phyloP scores from a whole-genome alignment of 2,797 vertebrate genomes.

The Staurois parvus region DNA sequence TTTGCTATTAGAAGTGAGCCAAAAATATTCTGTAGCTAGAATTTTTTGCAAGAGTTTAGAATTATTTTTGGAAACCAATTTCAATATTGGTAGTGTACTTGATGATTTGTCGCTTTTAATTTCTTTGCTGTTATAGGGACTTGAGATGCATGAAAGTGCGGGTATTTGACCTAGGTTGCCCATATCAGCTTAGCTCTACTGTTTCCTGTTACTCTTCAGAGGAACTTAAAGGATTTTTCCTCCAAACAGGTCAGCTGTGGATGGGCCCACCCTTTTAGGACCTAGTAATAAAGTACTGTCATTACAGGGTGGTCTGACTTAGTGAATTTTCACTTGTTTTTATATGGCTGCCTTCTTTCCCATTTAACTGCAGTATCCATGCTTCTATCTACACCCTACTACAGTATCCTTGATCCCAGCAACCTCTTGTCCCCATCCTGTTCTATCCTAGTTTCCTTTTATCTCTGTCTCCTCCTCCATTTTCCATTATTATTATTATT shows the following conservation, averaged over 20 bases:
- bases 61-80: background rate
- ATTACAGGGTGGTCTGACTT: too few relatives aligned
- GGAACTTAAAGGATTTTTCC: background rate
- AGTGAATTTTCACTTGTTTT: too few relatives aligned
- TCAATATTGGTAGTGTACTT: slow-evolving; percentile 31
- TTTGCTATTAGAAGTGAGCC: slow-evolving; percentile 71
- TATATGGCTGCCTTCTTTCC: too few relatives aligned
- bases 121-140: background rate
- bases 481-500: too few relatives aligned
- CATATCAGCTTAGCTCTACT: background rate
- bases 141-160: background rate
- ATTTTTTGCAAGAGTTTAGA: slow-evolving; percentile 16
- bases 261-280: too few relatives aligned
- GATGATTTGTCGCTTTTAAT: background rate
- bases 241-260: background rate
- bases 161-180: background rate
- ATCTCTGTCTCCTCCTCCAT: too few relatives aligned
- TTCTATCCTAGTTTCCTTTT: too few relatives aligned
- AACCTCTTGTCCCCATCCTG: too few relatives aligned
- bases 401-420: too few relatives aligned
- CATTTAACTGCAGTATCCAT: too few relatives aligned
- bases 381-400: too few relatives aligned
- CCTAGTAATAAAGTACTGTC: too few relatives aligned
- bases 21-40: slow-evolving; percentile 66
- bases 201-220: background rate